Conservation (phyloP, 2,888 invertebrate species). For the Lithophane ornitopus region DNA sequence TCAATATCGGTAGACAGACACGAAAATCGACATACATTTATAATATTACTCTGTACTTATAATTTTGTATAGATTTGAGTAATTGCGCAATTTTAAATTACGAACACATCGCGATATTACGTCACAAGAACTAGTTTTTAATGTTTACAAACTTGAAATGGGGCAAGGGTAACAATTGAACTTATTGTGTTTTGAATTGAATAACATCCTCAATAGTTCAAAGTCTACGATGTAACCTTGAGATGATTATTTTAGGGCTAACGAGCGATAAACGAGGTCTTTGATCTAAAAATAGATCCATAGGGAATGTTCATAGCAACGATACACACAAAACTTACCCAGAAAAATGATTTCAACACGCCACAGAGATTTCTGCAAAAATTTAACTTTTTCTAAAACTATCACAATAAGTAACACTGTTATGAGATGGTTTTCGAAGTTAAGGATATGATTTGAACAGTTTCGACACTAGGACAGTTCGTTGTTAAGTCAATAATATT, state of each 20-base stretch:
- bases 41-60: no score
- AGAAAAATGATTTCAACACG: constrained; percentile 29
- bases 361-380: constrained; percentile 51
- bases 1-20: neutral
- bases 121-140: constrained; percentile 35
- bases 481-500: constrained; percentile 66
- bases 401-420: constrained; percentile 33
- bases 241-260: constrained; percentile 56
- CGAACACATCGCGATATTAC: constrained; percentile 9
- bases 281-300: constrained; percentile 60
- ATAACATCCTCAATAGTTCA: constrained; percentile 50
- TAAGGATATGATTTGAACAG: constrained; percentile 3
- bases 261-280: constrained; percentile 44
- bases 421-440: neutral
- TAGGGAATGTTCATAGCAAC: constrained; percentile 37
- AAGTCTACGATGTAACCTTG: constrained; percentile 67
- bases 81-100: constrained; percentile 19
- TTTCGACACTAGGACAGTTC: constrained; percentile 16
- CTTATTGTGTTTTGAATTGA: constrained; percentile 35
- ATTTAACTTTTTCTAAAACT: constrained; percentile 35
- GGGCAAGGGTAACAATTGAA: constrained; percentile 14
- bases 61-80: neutral
- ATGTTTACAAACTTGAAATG: constrained; percentile 49
- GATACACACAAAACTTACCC: constrained; percentile 52
- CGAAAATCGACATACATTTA: neutral